Percentiles rank a stretch among this genome's conserved stretches.
Conservation (phyloP, 2,113 vertebrate genomes). For the Vidua macroura region DNA sequence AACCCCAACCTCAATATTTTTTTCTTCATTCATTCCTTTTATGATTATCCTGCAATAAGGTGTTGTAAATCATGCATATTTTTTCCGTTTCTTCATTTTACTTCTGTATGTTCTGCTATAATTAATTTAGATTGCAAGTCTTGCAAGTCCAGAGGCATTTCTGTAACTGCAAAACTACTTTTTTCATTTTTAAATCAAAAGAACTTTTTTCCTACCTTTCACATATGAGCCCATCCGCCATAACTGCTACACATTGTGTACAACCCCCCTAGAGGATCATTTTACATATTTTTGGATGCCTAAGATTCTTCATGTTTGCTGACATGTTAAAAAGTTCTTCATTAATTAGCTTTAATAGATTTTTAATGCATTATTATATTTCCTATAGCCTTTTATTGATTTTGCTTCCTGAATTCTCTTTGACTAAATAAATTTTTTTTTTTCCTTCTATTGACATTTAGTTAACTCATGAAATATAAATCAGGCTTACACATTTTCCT, state of each 20-base stretch:
- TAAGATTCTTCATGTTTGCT: not conserved
- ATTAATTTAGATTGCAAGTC: not conserved
- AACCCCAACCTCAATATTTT: not conserved
- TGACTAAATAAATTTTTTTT: not conserved
- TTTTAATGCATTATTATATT: not conserved
- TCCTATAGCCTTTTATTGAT: not conserved
- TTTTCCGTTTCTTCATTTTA: not conserved
- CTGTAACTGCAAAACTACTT: not conserved
- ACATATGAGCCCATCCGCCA: not conserved
- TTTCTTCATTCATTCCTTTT: not conserved
- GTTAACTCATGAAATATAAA: not conserved
- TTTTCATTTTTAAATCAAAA: not conserved
- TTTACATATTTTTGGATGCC: not conserved
- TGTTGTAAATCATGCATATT: not conserved
- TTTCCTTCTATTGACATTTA: not conserved
- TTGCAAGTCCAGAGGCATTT: not conserved
- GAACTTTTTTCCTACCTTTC: not conserved
- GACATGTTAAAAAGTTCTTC: not conserved
- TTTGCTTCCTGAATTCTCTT: not conserved
- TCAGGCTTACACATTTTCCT: not conserved
- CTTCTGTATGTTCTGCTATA: not conserved
- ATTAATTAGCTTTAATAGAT: not conserved
- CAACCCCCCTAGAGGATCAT: not conserved
- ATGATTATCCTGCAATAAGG: not conserved
- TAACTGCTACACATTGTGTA: not conserved